Evolutionary conservation across 2,113 vertebrate species (phyloP), one percentile per base, ranked within the genome.

Genomic region (Piprites chloris): DNA sequence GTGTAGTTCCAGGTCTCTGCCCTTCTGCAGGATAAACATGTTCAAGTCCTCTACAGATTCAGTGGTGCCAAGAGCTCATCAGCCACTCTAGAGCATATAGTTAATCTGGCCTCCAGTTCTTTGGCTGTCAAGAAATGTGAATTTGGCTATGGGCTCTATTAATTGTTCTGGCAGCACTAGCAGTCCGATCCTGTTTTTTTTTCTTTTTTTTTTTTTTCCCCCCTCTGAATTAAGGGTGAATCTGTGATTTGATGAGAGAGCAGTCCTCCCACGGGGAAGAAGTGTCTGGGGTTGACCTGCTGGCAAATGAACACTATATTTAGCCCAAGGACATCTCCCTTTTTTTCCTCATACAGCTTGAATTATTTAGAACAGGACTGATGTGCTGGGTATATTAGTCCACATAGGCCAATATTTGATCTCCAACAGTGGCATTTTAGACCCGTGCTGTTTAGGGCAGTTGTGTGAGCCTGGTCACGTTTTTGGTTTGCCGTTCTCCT

Each of bases 151-250:
- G 18, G 62, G 47, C 44, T 89, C 6, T 35, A 0, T 46, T 41
- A 47, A 42, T 76, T 50, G 47, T 35, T 65, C 53, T 73, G 68
- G 72, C 84, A 86, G 84, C 39, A 28, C 33, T 1, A 28, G 58
- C 83, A 83, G 67, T 28, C 71, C 79, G 52, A 47, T 41, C 10
- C 67, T 90, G 75, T 42, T 35, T 83, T 35, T 35, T 6, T 6
- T 26, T n/a, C n/a, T n/a, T n/a, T n/a, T n/a, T n/a, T n/a, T n/a
- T n/a, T n/a, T n/a, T n/a, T n/a, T n/a, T n/a, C n/a, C n/a, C 22
- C 35, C 13, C n/a, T 75, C 4, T 8, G 23, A 63, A 47, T 11
- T 0, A 13, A 22, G 14, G 47, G 15, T 0, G 0, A 8, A 14
- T 14, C 27, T 1, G 1, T 28, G 47, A 15, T 39, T 11, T 50